Conservation (phyloP, 2,888 invertebrate species). For the Apotomis turbidana region DNA sequence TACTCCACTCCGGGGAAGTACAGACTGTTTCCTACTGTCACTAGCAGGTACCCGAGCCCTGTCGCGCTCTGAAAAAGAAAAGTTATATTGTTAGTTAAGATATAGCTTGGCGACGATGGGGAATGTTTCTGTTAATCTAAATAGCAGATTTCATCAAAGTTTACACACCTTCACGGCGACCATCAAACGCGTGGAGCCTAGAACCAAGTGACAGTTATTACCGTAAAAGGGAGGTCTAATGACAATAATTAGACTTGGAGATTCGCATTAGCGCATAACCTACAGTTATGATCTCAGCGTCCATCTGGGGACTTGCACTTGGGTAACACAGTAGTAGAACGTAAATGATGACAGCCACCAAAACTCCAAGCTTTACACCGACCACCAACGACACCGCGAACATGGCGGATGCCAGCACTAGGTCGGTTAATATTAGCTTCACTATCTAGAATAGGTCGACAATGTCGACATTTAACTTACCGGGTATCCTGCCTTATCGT, state of each 20-base stretch:
- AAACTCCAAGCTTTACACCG: slow-evolving; percentile 94
- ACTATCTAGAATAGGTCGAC: slow-evolving; percentile 80
- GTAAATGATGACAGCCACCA: slow-evolving; percentile 91
- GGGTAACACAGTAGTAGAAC: slow-evolving; percentile 89
- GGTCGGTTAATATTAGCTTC: slow-evolving; percentile 93
- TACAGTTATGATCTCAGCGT: slow-evolving; percentile 86
- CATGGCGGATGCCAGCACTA: slow-evolving; percentile 91
- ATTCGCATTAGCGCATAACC: slow-evolving; percentile 64
- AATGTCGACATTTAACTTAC: no score
- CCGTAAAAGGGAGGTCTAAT: no score
- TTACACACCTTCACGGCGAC: no score
- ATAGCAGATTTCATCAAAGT: no score
- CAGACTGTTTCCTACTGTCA: slow-evolving; percentile 91
- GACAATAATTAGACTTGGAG: no score
- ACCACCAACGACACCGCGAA: slow-evolving; percentile 91
- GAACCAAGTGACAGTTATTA: no score
- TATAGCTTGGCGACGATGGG: no score
- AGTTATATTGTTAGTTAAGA: neutral
- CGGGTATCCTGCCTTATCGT: no score
- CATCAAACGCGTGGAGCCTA: no score
- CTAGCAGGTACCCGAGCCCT: slow-evolving; percentile 88
- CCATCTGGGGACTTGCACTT: slow-evolving; percentile 89
- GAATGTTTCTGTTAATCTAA: no score
- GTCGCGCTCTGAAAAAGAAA: slow-evolving; percentile 83
- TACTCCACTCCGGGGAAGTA: slow-evolving; percentile 94